Conservation (phyloP, 2,797 vertebrate genomes). For the Chloroceryle amazona region DNA sequence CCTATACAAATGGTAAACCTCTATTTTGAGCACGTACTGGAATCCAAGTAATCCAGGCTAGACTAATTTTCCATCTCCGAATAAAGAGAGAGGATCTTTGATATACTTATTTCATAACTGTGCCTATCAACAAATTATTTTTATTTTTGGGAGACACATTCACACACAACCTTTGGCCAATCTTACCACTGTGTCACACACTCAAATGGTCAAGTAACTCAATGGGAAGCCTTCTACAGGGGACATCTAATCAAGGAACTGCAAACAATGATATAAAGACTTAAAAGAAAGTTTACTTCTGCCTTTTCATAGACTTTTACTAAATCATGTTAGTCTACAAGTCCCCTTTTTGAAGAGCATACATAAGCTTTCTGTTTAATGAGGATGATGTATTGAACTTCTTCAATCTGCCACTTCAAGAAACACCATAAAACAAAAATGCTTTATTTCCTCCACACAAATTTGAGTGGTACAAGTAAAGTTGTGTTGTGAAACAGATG, state of each 20-base stretch:
- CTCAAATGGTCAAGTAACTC: fast-evolving
- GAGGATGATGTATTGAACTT: neutral
- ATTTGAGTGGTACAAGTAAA: neutral
- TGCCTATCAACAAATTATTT: neutral
- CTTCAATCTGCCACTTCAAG: neutral
- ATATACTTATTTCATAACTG: neutral
- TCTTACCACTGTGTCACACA: neutral
- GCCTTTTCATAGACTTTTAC: neutral
- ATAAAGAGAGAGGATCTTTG: neutral
- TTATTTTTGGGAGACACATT: neutral
- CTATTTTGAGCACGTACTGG: neutral
- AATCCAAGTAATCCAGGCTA: neutral
- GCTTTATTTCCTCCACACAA: neutral
- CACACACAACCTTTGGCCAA: neutral
- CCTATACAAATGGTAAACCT: neutral
- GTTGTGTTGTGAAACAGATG: neutral
- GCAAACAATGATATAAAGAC: neutral
- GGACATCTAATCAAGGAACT: neutral
- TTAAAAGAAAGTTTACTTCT: neutral
- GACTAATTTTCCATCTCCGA: neutral
- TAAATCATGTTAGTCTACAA: neutral
- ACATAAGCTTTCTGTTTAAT: neutral
- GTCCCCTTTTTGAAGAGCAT: neutral
- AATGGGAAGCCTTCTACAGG: neutral
- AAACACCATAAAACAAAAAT: neutral